Evolutionary conservation across 2,113 vertebrate species (phyloP), one percentile per base, ranked within the genome.

Genomic region (Odobenus rosmarus): DNA sequence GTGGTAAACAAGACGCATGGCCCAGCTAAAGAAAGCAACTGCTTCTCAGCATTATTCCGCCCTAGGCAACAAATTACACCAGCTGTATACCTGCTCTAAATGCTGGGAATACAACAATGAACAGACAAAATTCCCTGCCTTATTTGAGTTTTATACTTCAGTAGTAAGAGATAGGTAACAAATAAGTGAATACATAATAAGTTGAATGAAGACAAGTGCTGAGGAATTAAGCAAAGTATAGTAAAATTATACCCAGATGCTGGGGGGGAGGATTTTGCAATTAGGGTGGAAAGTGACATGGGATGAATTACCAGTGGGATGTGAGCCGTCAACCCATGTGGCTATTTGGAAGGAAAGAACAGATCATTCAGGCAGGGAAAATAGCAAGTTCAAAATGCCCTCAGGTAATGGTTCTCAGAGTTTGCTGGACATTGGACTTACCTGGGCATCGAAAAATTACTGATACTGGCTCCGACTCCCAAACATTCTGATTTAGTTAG

Each of bases 401-500:
- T 28, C 8, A 46, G 55, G 42, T 14, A 77, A 21, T 53, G 64
- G 28, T n/a, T 89, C 49, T 51, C 80, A 90, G 67, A 39, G 55
- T 72, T 96, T 79, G 11, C 69, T 88, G 51, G 69, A 81, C 42
- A 61, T 24, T 74, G 42, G 13, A 46, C 74, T 69, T 53, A 76
- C 31, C 46, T 81, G 36, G 21, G 57, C 19, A 94, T 81, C 62
- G 28, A 85, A 61, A 95, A 53, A 69, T 81, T 36, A 76, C 21
- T 91, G 55, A 76, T 39, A 46, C 5, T 39, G 46, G n/a, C 15
- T 88, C 42, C 42, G 31, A 31, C n/a, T 69, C 23, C 59, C 9
- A 93, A 24, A 90, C 46, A 11, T 72, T 83, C n/a, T 53, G 61
- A 74, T 74, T 95, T 93, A 83, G 79, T 84, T 90, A 79, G 23